These are phyloP conservation scores for Spilogale gracilis DNA, from an alignment of 2,113 vertebrate genomes.

Conservation along the genomic window DNA sequence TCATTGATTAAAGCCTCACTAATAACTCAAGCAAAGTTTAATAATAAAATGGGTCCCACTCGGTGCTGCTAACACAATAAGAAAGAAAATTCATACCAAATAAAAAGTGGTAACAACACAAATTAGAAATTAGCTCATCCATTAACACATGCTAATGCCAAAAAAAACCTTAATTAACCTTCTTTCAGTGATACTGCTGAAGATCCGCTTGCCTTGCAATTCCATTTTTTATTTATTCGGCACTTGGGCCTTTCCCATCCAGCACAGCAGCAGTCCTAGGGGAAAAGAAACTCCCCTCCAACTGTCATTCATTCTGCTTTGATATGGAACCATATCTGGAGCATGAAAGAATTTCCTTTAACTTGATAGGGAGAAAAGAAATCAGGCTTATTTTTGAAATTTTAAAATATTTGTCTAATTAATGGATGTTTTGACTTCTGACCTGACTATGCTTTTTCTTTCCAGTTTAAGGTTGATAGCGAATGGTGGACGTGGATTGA, in stretches of 20 bases:
- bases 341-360: neutral
- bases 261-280: neutral
- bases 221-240: neutral
- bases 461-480: constrained; percentile 93
- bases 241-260: rapidly evolving
- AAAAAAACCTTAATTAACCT: no score
- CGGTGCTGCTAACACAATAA: neutral
- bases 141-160: neutral
- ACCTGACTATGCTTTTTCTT: neutral
- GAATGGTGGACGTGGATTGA: constrained; percentile 97
- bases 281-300: neutral
- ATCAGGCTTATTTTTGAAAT: neutral
- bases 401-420: neutral
- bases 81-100: neutral
- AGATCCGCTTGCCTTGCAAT: neutral
- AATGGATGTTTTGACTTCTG: neutral
- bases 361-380: neutral
- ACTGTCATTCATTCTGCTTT: neutral
- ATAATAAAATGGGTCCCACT: neutral
- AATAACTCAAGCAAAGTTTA: neutral
- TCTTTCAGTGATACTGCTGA: neutral
- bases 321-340: neutral
- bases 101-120: neutral
- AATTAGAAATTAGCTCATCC: neutral
- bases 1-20: constrained; percentile 56